Evolutionary conservation across 1,140 invertebrate genomes (phyloP).

Genomic region (Leguminivora glycinivorella): DNA sequence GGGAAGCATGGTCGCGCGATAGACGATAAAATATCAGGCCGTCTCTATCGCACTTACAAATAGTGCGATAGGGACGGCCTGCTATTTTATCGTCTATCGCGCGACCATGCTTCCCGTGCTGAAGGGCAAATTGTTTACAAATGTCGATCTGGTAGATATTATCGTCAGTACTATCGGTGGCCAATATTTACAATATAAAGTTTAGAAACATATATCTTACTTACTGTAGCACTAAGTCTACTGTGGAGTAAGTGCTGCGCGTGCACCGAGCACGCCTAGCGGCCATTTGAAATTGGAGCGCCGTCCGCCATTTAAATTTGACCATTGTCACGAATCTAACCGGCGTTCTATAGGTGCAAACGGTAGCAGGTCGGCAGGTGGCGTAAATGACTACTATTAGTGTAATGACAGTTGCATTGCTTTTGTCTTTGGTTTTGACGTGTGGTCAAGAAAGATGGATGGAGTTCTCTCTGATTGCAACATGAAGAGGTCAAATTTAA

Average conservation of each 20-base stretch:
- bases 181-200: too few species aligned
- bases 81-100: too few species aligned
- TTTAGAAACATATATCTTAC: neutral
- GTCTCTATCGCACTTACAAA: too few species aligned
- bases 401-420: conserved; percentile 8
- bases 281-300: conserved; percentile 39
- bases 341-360: conserved; percentile 13
- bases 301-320: conserved; percentile 41
- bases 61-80: too few species aligned
- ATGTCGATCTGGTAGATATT: too few species aligned
- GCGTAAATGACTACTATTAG: conserved; percentile 25
- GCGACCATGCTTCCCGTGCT: too few species aligned
- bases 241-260: conserved; percentile 38
- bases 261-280: conserved; percentile 43
- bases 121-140: too few species aligned
- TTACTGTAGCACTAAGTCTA: conserved; percentile 30
- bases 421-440: conserved; percentile 3
- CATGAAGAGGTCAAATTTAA: neutral
- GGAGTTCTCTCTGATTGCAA: neutral
- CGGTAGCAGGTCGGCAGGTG: conserved; percentile 25
- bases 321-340: conserved; percentile 43
- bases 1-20: too few species aligned
- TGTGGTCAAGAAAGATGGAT: neutral
- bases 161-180: too few species aligned
- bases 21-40: too few species aligned